These are phyloP conservation scores for Diglossa cyanea DNA, from an alignment of 2,797 vertebrate species.

Conservation along the genomic window DNA sequence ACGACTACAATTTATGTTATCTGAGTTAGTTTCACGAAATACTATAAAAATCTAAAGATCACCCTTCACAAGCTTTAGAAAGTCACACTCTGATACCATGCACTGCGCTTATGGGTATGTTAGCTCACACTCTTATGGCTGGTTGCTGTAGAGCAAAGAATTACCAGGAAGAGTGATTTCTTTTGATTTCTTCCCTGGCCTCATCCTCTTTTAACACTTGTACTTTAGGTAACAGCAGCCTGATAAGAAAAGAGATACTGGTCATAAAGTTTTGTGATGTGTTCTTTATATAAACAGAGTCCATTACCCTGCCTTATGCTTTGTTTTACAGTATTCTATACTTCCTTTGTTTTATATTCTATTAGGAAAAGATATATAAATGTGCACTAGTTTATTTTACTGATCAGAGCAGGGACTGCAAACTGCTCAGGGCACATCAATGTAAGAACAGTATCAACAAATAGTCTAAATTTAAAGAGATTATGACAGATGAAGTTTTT, in stretches of 20 bases:
- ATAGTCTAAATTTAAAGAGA: background rate
- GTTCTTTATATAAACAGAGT: background rate
- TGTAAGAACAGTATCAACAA: background rate
- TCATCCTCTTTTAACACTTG: slow-evolving; percentile 57
- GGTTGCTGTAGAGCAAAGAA: background rate
- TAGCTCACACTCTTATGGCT: slow-evolving; percentile 19
- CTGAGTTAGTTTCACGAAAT: background rate
- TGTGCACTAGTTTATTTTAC: background rate
- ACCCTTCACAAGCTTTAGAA: background rate
- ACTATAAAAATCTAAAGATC: background rate
- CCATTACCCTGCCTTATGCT: background rate
- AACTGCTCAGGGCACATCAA: background rate
- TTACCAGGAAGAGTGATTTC: slow-evolving; percentile 41
- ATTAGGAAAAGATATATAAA: background rate
- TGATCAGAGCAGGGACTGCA: background rate
- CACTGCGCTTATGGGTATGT: background rate
- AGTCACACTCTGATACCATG: background rate
- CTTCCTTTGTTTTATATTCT: background rate
- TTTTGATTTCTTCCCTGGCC: slow-evolving; percentile 48
- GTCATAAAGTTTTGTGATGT: slow-evolving; percentile 26
- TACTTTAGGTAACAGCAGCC: slow-evolving; percentile 33
- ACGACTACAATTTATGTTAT: background rate
- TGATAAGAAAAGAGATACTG: slow-evolving; percentile 21
- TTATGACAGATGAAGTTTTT: background rate
- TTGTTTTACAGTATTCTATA: background rate